Conservation (phyloP, 2,888 invertebrate genomes). For the Apeira syringaria region DNA sequence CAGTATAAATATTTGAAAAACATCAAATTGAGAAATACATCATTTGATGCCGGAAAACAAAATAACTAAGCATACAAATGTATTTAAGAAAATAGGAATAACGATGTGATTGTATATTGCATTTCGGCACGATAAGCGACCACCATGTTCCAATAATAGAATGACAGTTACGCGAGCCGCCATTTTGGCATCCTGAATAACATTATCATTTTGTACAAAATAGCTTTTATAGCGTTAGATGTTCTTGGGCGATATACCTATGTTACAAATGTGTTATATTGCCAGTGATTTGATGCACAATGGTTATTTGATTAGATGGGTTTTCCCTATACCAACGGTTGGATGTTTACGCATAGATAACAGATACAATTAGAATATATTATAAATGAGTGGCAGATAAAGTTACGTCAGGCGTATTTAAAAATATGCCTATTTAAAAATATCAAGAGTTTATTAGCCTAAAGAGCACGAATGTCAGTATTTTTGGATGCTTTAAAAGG, state of each 20-base stretch:
- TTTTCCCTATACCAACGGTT: conserved; percentile 21
- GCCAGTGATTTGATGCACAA: conserved; percentile 17
- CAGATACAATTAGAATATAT: conserved; percentile 2
- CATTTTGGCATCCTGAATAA: conserved; percentile 40
- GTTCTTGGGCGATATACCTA: conserved; percentile 26
- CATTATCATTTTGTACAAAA: conserved; percentile 39
- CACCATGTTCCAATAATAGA: conserved; percentile 38
- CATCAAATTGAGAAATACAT: no score
- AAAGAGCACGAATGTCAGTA: no score
- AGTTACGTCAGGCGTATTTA: not conserved
- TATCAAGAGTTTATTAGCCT: no score
- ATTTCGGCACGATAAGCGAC: conserved; percentile 27
- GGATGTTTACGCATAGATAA: conserved; percentile 12
- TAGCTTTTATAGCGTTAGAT: conserved; percentile 30
- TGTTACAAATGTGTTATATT: conserved; percentile 21
- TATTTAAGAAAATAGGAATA: conserved; percentile 5
- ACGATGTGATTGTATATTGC: no score
- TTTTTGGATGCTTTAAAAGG: no score
- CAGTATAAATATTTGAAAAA: no score
- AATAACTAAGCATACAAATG: conserved; percentile 31
- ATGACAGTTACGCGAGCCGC: conserved; percentile 36
- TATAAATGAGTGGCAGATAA: conserved; percentile 4
- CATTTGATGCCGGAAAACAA: not conserved
- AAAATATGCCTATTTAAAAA: no score
- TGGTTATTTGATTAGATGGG: conserved; percentile 21